Evolutionary conservation across 2,797 vertebrate species (phyloP), one percentile per base, ranked within the genome.

Genomic region (Chanos chanos): DNA sequence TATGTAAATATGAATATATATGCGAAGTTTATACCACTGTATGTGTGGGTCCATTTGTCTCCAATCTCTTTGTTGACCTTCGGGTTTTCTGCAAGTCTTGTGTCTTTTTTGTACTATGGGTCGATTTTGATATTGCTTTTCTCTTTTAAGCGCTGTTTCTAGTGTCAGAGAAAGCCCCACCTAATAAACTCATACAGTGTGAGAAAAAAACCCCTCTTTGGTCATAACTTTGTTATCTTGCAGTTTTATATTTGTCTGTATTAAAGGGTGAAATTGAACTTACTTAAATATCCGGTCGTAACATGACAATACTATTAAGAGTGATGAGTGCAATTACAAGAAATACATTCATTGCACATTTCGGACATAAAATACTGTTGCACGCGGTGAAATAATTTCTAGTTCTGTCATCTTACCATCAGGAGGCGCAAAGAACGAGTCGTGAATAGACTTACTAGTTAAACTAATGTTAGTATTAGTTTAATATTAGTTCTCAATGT

Each of bases 1-100:
- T 71, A 70, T 77, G 75, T 71, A 77, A 65, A 80, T 77, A 79
- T 71, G 53, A 74, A 69, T 70, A 76, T 69, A 78, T 75, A 73
- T 73, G 66, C 56, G 56, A 75, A 64, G 70, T 81, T 79, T 76
- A 72, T 79, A 79, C 71, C 61, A 57, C 68, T 63, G 63, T 71
- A 69, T 63, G 69, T 64, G 69, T 70, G 61, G 64, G 54, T 61
- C 41, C 48, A 58, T 63, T 56, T 47, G 41, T 60, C 66, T 71
- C 47, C 52, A 40, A 34, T 43, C 39, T 71, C 37, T 37, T 41
- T 36, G 44, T 59, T 52, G 31, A 36, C 41, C 47, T 70, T n/a
- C 68, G n/a, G 41, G 13, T 62, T 64, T 47, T 61, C 19, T 21
- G 31, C 74, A 56, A 5, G 49, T 53, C 49, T 63, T 52, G 54